Evolutionary conservation across 2,797 vertebrate species (phyloP), one percentile per base, ranked within the genome.

Genomic region (Chloroceryle amazona): DNA sequence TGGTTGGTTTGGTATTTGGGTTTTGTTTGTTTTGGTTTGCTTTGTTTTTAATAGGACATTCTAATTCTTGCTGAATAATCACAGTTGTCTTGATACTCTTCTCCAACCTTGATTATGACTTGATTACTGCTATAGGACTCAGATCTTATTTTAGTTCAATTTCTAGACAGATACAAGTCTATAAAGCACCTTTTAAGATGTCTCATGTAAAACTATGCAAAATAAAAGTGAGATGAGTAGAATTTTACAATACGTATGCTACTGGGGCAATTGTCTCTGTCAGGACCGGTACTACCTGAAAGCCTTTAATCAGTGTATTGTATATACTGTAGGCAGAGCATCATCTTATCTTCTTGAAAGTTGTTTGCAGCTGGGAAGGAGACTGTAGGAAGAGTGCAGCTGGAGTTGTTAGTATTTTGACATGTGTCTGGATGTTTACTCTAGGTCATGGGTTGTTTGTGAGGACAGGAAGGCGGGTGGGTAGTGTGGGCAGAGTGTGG

Each of bases 131-230:
- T 75, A 0, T 12, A 67, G 66, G 23, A 68, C 35, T 58, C 23
- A 37, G 46, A 23, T 83, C 7, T 0, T 29, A 41, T n/a, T 94
- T 92, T 75, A 65, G 10, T 78, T 94, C 2, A 1, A 29, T 44
- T 92, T 86, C 63, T 75, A 63, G 81, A 47, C 23, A 90, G 31
- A 8, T 81, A 79, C 46, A 86, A 90, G 33, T 29, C 54, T 80
- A 11, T 41, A 62, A 81, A 76, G 15, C 63, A 62, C 58, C 28
- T 92, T 90, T 83, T 66, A 13, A 80, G 86, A 71, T n/a, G 60
- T 63, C 41, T 79, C 2, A 2, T 63, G 13, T 82, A 80, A 85
- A 90, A n/a, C 63, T 42, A n/a, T 87, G 29, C 31, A 39, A 57
- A 86, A 79, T 29, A 44, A 88, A 82, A 91, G 90, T 5, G 20